A percentile compares a stretch with the other conserved stretches of the same genome.
These are phyloP conservation scores for Blomia tropicalis DNA, from an alignment of 2,888 invertebrate species.

Conservation along the genomic window DNA sequence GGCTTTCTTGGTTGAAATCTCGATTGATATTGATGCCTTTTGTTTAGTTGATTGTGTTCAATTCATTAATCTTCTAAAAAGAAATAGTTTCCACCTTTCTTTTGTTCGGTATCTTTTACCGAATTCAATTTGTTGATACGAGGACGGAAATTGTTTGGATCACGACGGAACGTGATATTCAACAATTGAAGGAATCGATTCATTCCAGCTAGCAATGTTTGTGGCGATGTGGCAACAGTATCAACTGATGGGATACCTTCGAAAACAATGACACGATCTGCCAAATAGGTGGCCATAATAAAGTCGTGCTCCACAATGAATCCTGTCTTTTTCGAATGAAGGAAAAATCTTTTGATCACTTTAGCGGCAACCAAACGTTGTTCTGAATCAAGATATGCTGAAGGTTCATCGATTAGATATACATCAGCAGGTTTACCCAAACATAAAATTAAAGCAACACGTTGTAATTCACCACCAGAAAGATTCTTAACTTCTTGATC, in stretches of 20 bases:
- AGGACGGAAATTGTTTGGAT: slow-evolving; percentile 95
- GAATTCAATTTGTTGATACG: slow-evolving; percentile 92
- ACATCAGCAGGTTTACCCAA: slow-evolving; percentile 97
- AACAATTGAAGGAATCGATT: slow-evolving; percentile 85
- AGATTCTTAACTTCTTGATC: slow-evolving; percentile 95
- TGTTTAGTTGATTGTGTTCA: too few relatives aligned
- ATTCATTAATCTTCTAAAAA: slow-evolving; percentile 65
- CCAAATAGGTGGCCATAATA: slow-evolving; percentile 98
- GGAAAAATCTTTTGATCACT: slow-evolving; percentile 63
- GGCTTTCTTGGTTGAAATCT: too few relatives aligned
- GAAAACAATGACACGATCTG: slow-evolving; percentile 95
- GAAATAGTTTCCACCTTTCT: slow-evolving; percentile 91
- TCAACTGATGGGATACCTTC: slow-evolving; percentile 80
- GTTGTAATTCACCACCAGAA: slow-evolving; percentile 96
- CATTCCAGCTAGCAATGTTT: slow-evolving; percentile 85
- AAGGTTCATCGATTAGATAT: slow-evolving; percentile 82
- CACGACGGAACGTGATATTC: slow-evolving; percentile 92
- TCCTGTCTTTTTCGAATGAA: slow-evolving; percentile 97
- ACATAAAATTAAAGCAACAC: slow-evolving; percentile 87
- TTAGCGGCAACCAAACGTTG: slow-evolving; percentile 99
- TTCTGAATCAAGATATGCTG: slow-evolving; percentile 96
- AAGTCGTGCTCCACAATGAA: slow-evolving; percentile 99
- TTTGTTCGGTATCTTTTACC: slow-evolving; percentile 95
- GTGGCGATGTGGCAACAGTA: slow-evolving; percentile 73
- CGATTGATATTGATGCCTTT: too few relatives aligned